Base-by-base conservation (phyloP, 2,113 vertebrate genomes). In the Helogale parvula region DNA sequence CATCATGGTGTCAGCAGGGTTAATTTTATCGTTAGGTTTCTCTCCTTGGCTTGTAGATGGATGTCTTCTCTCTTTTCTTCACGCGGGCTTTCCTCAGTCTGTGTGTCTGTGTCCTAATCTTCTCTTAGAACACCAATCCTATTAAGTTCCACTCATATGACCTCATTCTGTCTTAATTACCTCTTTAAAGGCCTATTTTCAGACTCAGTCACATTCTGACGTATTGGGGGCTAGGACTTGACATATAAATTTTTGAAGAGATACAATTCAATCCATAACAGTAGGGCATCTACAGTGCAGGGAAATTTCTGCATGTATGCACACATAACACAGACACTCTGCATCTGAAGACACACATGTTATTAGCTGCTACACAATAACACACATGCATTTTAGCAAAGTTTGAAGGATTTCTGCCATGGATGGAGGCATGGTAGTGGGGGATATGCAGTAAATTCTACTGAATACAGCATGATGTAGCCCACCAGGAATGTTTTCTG, bases 401-500 rank as follows among this genome's bases (percentile, higher is more conserved):
- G 16, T 31, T 60, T 76, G 81, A 81, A 85, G 72, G 38, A 71
- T 5, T 77, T 86, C 82, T 38, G 7, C 86, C 47, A 10, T 66
- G 29, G 66, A 25, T 63, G 8, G 82, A 89, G 45, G 47, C n/a
- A 19, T 52, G 35, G 19, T 80, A 31, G 25, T 16, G n/a, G 7
- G 25, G 87, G 31, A 27, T 31, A 69, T 3, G 45, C 60, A 96
- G 89, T 96, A 68, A 77, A 88, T 47, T 86, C 77, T 79, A 72
- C 86, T 77, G 57, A 35, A 27, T 47, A 19, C n/a, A 88, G 76
- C 77, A 68, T 93, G 83, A 74, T 77, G 25, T 29, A 45, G 72
- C 72, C 86, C 87, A 74, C 33, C 60, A 97, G 79, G 66, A 92
- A 92, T 80, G 87, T 72, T 84, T 96, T 60, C 72, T 84, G 25